Percentiles rank a stretch among this genome's conserved stretches.
phyloP scores from a whole-genome alignment of 2,113 vertebrate genomes.

The Leucosticte australis region DNA sequence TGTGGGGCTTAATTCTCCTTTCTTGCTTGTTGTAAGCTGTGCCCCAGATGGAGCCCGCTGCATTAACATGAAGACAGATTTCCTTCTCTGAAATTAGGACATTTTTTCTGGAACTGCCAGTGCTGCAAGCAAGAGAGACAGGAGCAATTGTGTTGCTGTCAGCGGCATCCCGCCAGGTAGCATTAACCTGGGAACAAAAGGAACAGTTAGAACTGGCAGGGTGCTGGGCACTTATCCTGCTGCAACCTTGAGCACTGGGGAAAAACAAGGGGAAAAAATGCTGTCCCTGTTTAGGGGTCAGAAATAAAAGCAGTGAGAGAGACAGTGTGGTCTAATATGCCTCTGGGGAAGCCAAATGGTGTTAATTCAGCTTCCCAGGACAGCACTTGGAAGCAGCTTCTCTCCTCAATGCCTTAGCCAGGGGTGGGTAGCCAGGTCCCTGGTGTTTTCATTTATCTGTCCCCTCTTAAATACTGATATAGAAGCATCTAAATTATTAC shows the following conservation, averaged over 20 bases:
- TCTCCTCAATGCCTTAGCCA: not conserved
- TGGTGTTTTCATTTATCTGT: not conserved
- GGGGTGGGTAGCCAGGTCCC: not conserved
- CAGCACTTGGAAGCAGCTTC: not conserved
- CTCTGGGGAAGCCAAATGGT: not conserved
- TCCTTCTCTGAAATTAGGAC: slow-evolving; percentile 42
- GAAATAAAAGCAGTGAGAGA: slow-evolving; percentile 9
- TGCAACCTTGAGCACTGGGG: not conserved
- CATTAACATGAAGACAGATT: slow-evolving; percentile 1
- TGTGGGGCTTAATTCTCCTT: not conserved
- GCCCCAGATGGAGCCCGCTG: not conserved
- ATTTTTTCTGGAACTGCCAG: slow-evolving; percentile 38
- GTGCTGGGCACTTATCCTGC: slow-evolving; percentile 16
- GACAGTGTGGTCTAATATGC: not conserved
- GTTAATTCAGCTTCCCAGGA: not conserved
- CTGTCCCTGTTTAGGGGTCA: slow-evolving; percentile 4
- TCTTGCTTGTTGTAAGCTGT: not conserved
- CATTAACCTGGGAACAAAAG: slow-evolving; percentile 50
- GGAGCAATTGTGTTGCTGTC: slow-evolving; percentile 42
- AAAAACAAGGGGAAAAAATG: not conserved
- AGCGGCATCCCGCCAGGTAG: slow-evolving; percentile 36
- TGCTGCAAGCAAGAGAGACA: slow-evolving; percentile 6
- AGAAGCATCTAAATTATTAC: not conserved
- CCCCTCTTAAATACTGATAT: not conserved
- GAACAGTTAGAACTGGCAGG: slow-evolving; percentile 38